Evolutionary conservation across 2,113 vertebrate genomes (phyloP).

Genomic region (Parus major): DNA sequence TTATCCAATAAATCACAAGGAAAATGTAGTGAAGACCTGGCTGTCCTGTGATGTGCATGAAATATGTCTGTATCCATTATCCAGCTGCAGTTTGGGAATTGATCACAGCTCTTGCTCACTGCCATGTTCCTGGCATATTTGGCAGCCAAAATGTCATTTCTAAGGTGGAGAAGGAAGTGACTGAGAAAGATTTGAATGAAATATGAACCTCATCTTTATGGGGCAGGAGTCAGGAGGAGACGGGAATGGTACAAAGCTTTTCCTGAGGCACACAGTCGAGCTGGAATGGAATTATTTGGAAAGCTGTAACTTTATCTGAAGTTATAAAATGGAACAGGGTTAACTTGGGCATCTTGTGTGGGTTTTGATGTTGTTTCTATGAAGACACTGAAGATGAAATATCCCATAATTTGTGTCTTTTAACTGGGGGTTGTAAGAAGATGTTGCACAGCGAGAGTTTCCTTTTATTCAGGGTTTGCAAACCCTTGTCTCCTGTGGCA

Average conservation of each 20-base stretch:
- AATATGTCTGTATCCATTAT: not conserved
- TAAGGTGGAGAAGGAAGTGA: not conserved
- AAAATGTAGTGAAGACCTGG: not conserved
- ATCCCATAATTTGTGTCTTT: not conserved
- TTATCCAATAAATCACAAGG: not conserved
- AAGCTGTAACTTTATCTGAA: not conserved
- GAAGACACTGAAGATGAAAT: not conserved
- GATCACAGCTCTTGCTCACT: constrained; percentile 10
- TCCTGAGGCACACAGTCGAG: not conserved
- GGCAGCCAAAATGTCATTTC: not conserved
- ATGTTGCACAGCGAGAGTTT: not conserved
- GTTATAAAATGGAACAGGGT: not conserved
- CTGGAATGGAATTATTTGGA: constrained; percentile 7
- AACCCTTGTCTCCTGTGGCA: not conserved
- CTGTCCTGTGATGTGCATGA: not conserved
- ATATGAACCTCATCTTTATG: not conserved
- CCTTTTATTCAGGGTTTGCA: not conserved
- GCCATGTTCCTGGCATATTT: not conserved
- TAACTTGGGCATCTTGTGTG: not conserved
- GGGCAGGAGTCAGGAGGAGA: constrained; percentile 3
- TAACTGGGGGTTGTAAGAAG: not conserved
- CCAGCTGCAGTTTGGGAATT: not conserved
- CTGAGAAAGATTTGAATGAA: constrained; percentile 23
- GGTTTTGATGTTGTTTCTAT: not conserved
- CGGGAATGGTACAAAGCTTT: not conserved